A percentile compares a stretch with the other conserved stretches of the same genome.
Conservation (phyloP, 2,797 vertebrate genomes). For the Hypotaenidia okinawae region DNA sequence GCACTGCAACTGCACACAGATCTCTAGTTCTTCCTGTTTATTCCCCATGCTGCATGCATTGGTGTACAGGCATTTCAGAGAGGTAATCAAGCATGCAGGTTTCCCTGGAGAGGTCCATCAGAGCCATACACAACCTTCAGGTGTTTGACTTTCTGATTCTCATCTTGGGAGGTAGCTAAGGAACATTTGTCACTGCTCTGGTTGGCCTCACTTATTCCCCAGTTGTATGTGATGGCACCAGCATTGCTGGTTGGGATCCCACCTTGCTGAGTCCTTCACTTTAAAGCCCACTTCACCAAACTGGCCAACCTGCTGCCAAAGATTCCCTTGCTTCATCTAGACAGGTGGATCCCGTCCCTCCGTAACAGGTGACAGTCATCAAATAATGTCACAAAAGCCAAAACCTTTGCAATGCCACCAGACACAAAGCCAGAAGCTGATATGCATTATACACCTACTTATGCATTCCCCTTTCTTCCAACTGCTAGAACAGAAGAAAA, state of each 20-base stretch:
- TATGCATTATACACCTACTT: background rate
- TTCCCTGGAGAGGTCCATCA: no score
- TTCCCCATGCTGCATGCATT: background rate
- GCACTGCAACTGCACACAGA: no score
- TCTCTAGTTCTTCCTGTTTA: background rate
- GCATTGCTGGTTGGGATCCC: no score
- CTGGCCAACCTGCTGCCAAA: no score
- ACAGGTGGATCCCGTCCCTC: background rate
- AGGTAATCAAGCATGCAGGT: no score
- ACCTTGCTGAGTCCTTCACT: no score
- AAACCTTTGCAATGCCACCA: background rate
- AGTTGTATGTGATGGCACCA: background rate
- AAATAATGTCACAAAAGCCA: background rate
- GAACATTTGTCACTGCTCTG: background rate
- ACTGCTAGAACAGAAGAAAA: background rate
- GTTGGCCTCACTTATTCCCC: background rate
- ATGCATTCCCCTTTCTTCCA: background rate
- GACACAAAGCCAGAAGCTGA: background rate
- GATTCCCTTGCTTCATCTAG: no score
- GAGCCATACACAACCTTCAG: background rate
- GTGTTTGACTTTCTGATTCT: background rate
- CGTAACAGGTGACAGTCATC: background rate
- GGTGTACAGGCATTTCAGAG: background rate
- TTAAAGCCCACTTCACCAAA: no score
- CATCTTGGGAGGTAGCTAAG: background rate